These are phyloP conservation scores for Macquaria ambigua DNA, from an alignment of 2,113 vertebrate species.

Conservation along the genomic window DNA sequence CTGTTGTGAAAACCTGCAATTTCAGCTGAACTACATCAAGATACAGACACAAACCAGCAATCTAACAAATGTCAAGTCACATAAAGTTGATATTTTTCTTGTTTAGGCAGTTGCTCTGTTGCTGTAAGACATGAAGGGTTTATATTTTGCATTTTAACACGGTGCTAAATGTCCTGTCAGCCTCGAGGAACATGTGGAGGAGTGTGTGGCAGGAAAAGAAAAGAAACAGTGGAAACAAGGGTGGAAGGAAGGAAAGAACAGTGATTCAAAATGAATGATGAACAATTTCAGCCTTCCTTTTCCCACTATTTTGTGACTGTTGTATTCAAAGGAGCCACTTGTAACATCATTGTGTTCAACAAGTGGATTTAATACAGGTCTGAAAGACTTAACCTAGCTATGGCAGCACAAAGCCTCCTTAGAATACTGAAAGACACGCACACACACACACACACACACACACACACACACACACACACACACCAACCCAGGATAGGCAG, in stretches of 20 bases:
- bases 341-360: constrained; percentile 69
- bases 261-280: constrained; percentile 15
- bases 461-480: constrained; percentile 33
- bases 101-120: constrained; percentile 3
- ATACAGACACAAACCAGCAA: constrained; percentile 36
- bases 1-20: constrained; percentile 57
- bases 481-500: constrained; percentile 12
- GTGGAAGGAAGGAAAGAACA: constrained; percentile 19
- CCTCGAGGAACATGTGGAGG: neutral
- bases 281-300: constrained; percentile 35
- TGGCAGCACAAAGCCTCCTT: constrained; percentile 70
- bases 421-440: constrained; percentile 49
- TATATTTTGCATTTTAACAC: constrained; percentile 41
- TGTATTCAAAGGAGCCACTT: constrained; percentile 64
- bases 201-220: constrained; percentile 7
- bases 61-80: constrained; percentile 53
- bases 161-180: neutral
- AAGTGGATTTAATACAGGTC: constrained; percentile 73
- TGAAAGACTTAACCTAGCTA: constrained; percentile 67
- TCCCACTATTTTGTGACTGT: constrained; percentile 18
- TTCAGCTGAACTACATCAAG: constrained; percentile 35
- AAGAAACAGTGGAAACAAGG: neutral
- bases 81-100: constrained; percentile 37
- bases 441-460: constrained; percentile 29
- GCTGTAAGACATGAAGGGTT: constrained; percentile 9